A percentile compares a stretch with the other conserved stretches of the same genome.
Conservation (phyloP, 2,888 invertebrate genomes). For the Amphipyra tragopoginis region DNA sequence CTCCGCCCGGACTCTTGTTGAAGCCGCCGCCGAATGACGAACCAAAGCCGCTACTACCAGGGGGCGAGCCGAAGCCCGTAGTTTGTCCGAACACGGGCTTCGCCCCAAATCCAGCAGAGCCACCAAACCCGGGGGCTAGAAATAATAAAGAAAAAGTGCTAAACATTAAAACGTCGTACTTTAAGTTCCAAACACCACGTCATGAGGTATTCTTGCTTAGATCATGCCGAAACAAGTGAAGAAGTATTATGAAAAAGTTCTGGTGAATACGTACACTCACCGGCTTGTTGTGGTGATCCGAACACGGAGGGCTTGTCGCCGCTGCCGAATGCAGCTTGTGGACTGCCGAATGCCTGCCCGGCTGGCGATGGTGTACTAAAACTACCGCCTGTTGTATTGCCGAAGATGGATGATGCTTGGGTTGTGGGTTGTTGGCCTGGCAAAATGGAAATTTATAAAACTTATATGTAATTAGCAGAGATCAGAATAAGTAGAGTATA, state of each 20-base stretch:
- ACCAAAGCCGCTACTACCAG: slow-evolving; percentile 68
- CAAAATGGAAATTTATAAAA: too few relatives aligned
- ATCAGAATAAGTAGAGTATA: too few relatives aligned
- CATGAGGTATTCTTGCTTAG: too few relatives aligned
- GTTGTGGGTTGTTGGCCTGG: slow-evolving; percentile 80
- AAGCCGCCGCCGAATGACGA: slow-evolving; percentile 80
- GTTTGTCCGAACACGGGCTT: slow-evolving; percentile 82
- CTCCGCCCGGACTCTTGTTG: slow-evolving; percentile 79
- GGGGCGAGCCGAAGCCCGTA: slow-evolving; percentile 37
- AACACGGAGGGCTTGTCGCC: slow-evolving; percentile 73
- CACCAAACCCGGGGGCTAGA: slow-evolving; percentile 80
- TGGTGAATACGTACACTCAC: slow-evolving; percentile 46
- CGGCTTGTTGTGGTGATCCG: slow-evolving; percentile 76
- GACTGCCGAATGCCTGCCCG: slow-evolving; percentile 75
- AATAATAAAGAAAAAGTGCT: background rate
- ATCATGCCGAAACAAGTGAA: background rate
- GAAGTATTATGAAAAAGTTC: background rate
- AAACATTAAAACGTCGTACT: too few relatives aligned
- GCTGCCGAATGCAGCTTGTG: slow-evolving; percentile 69
- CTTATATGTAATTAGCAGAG: too few relatives aligned
- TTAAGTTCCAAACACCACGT: too few relatives aligned
- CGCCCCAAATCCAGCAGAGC: slow-evolving; percentile 82
- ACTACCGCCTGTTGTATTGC: slow-evolving; percentile 74
- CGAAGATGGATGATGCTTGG: slow-evolving; percentile 80
- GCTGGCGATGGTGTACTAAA: slow-evolving; percentile 75